Conservation (phyloP, 2,113 vertebrate species). For the Falco punctatus region DNA sequence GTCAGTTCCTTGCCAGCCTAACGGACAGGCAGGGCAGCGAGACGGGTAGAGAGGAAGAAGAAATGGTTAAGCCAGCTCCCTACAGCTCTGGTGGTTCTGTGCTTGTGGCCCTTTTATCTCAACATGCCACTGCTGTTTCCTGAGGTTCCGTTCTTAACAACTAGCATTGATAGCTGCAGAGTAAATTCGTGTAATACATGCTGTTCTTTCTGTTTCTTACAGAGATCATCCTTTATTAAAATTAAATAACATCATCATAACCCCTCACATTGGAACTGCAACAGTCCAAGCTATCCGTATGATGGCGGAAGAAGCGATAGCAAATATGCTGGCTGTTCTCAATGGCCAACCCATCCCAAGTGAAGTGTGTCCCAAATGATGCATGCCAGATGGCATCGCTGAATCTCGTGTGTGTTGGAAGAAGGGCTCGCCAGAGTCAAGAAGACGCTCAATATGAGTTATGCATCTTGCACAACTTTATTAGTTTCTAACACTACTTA, state of each 20-base stretch:
- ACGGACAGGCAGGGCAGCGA: not conserved
- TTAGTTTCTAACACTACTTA: no score
- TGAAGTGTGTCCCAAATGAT: constrained; percentile 62
- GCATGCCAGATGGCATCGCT: not conserved
- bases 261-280: constrained; percentile 73
- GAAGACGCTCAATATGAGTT: no score
- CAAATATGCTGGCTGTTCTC: constrained; percentile 68
- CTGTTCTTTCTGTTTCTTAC: constrained; percentile 35
- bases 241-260: constrained; percentile 67
- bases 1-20: not conserved
- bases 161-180: not conserved
- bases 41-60: not conserved
- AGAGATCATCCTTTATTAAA: constrained; percentile 73
- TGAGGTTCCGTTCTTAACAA: not conserved
- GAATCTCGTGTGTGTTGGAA: not conserved
- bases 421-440: no score
- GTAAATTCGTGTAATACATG: not conserved
- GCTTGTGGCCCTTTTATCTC: not conserved
- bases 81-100: not conserved
- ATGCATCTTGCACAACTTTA: no score
- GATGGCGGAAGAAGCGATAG: constrained; percentile 68
- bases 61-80: not conserved
- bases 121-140: not conserved
- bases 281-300: constrained; percentile 23
- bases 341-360: constrained; percentile 59